Percentiles rank a stretch among this genome's conserved stretches.
Conservation (phyloP, 2,797 vertebrate species). For the Champsocephalus esox region DNA sequence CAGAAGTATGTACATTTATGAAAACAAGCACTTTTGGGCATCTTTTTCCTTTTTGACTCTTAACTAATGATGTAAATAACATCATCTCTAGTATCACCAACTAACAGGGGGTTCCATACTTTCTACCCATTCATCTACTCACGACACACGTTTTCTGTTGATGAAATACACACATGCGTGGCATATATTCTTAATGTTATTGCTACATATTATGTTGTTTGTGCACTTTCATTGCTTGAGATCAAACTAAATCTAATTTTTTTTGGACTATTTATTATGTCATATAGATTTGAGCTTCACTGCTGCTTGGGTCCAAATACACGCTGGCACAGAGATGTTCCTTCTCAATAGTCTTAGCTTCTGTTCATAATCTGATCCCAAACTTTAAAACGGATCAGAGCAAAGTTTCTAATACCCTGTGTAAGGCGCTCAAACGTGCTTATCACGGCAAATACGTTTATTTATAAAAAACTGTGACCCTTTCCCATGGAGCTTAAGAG, state of each 20-base stretch:
- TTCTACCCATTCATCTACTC: neutral
- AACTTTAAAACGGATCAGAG: constrained; percentile 60
- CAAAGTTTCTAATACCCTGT: constrained; percentile 32
- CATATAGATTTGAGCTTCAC: constrained; percentile 39
- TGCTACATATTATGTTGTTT: neutral
- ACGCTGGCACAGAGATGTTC: constrained; percentile 1
- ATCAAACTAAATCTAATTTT: constrained; percentile 25
- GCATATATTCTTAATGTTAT: neutral
- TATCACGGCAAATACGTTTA: constrained; percentile 48
- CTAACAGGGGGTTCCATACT: neutral
- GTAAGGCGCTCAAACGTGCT: constrained; percentile 54
- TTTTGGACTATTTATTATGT: constrained; percentile 13
- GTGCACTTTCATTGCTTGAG: neutral
- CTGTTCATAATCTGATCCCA: constrained; percentile 59
- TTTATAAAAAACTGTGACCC: constrained; percentile 62
- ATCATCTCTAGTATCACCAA: neutral
- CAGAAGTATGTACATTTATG: constrained; percentile 18
- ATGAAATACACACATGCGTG: neutral
- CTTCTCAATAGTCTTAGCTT: constrained; percentile 38
- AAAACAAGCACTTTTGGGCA: constrained; percentile 2
- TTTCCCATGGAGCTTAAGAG: constrained; percentile 66
- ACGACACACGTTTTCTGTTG: neutral
- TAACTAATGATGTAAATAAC: neutral
- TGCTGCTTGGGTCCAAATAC: constrained; percentile 14
- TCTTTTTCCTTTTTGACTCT: neutral